These are phyloP conservation scores for Clarias platycephalus DNA, from an alignment of 2,797 vertebrate genomes.

Conservation along the genomic window DNA sequence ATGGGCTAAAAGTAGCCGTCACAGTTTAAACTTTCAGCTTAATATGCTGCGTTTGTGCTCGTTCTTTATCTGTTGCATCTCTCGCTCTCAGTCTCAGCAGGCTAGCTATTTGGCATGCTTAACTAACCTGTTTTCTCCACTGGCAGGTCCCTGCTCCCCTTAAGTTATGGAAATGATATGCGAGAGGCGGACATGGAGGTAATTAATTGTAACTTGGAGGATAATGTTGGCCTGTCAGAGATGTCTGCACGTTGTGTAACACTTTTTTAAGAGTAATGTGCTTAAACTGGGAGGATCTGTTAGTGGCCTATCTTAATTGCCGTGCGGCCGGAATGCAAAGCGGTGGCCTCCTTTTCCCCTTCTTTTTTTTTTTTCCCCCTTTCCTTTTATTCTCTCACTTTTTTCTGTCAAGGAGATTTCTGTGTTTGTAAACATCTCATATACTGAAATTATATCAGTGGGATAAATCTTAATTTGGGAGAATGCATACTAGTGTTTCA, in stretches of 20 bases:
- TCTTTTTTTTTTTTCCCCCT: constrained; percentile 9
- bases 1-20: constrained; percentile 42
- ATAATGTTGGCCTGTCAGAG: constrained; percentile 97
- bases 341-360: constrained; percentile 22
- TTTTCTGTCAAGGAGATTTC: constrained; percentile 45
- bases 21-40: constrained; percentile 45
- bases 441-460: constrained; percentile 44
- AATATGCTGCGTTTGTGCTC: constrained; percentile 63
- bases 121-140: constrained; percentile 80
- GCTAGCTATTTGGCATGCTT: constrained; percentile 69
- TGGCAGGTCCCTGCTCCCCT: constrained; percentile 79
- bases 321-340: constrained; percentile 79
- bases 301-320: constrained; percentile 89
- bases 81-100: constrained; percentile 52
- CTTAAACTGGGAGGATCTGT: constrained; percentile 88
- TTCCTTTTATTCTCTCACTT: background rate
- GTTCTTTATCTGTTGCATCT: constrained; percentile 63
- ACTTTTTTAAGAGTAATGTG: constrained; percentile 87
- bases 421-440: constrained; percentile 52
- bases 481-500: background rate
- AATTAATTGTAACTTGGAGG: constrained; percentile 96
- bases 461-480: constrained; percentile 35
- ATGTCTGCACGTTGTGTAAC: constrained; percentile 91
- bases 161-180: constrained; percentile 97
- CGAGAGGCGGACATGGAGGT: constrained; percentile 92